Conservation (phyloP, 2,113 vertebrate species). For the Alectura lathami region DNA sequence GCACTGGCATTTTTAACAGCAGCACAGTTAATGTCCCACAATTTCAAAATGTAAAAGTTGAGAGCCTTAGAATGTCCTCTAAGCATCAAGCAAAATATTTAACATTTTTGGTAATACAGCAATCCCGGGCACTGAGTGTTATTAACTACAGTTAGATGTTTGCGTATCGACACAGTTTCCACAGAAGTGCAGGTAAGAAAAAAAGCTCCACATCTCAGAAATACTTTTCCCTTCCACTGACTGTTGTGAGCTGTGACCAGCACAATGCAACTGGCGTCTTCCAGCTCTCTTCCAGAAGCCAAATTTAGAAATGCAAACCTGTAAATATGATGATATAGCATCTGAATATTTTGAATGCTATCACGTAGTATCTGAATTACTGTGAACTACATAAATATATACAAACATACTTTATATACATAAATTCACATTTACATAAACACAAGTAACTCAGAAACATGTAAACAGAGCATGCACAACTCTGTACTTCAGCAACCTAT, state of each 20-base stretch:
- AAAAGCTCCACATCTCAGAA: not conserved
- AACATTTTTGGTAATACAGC: not conserved
- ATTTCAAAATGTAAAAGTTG: not conserved
- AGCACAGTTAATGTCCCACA: not conserved
- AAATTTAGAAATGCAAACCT: not conserved
- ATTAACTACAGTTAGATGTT: not conserved
- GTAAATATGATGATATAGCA: not conserved
- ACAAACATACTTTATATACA: not conserved
- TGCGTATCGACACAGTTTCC: not conserved
- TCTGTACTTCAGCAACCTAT: not conserved
- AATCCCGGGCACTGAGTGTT: not conserved
- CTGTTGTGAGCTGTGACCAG: not conserved
- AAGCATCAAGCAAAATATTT: not conserved
- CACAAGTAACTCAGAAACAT: not conserved
- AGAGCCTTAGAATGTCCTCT: not conserved
- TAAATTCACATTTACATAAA: not conserved
- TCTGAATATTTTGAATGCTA: not conserved
- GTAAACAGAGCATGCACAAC: not conserved
- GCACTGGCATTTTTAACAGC: not conserved
- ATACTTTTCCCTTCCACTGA: not conserved
- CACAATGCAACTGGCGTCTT: not conserved
- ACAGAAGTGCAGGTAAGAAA: not conserved
- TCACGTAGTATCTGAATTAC: not conserved
- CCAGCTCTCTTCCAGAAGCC: not conserved
- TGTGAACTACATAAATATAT: not conserved